phyloP scores from a whole-genome alignment of 1,140 invertebrate genomes.

The Caerostris darwini region DNA sequence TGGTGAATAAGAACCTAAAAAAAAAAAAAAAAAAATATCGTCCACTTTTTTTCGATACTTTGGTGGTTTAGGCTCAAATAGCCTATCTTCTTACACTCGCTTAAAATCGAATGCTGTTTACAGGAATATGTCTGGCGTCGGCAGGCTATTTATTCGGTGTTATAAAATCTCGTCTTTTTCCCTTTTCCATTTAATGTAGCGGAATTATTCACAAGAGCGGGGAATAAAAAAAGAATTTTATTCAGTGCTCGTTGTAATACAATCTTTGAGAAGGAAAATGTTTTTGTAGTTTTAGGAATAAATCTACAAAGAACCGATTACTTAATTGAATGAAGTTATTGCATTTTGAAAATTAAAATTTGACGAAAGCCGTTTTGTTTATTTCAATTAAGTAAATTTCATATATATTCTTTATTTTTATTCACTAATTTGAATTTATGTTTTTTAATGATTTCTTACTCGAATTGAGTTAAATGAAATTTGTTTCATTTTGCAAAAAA shows the following conservation, averaged over 20 bases:
- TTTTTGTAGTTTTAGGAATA: not conserved
- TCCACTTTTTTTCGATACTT: not conserved
- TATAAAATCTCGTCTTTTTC: conserved; percentile 36
- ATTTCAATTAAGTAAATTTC: too few species aligned
- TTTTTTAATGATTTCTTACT: too few species aligned
- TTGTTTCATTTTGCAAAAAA: too few species aligned
- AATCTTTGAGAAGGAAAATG: not conserved
- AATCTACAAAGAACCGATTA: too few species aligned
- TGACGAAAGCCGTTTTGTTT: too few species aligned
- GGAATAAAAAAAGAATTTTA: conserved; percentile 18
- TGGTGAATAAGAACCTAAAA: not conserved
- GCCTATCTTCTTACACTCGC: conserved; percentile 14
- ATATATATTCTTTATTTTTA: too few species aligned
- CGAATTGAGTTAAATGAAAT: too few species aligned
- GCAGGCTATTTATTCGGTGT: conserved; percentile 27
- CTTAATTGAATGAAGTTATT: too few species aligned
- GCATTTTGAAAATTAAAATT: too few species aligned
- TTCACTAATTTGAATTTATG: too few species aligned
- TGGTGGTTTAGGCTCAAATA: conserved; percentile 13
- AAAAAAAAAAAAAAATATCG: not conserved
- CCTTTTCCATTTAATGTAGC: not conserved
- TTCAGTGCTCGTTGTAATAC: not conserved
- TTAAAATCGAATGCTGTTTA: conserved; percentile 48
- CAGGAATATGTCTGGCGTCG: conserved; percentile 3
- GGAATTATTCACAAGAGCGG: not conserved